These are phyloP conservation scores for Ficedula albicollis DNA, from an alignment of 2,797 vertebrate genomes.

Conservation along the genomic window DNA sequence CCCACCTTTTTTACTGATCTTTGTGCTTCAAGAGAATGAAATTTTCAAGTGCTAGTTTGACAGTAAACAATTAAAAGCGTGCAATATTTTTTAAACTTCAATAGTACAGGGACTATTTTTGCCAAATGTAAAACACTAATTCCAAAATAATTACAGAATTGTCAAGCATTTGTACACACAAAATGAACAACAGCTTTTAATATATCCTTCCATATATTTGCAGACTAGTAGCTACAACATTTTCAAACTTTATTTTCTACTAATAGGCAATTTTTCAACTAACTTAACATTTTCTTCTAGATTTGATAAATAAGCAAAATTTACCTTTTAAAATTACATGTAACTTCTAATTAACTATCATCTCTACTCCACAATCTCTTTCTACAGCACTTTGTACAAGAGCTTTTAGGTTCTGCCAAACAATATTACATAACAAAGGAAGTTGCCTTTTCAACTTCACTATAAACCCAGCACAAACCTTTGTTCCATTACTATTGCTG, in stretches of 20 bases:
- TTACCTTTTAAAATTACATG: not conserved
- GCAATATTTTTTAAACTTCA: not conserved
- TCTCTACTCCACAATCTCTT: not conserved
- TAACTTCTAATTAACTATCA: not conserved
- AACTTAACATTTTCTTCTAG: not conserved
- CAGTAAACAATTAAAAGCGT: not conserved
- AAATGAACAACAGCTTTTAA: not conserved
- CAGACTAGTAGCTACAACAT: not conserved
- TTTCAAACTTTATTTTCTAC: not conserved
- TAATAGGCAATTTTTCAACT: not conserved
- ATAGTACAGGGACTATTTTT: not conserved
- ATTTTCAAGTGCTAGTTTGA: not conserved
- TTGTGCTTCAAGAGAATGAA: not conserved
- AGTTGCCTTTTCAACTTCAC: not conserved
- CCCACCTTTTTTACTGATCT: not conserved
- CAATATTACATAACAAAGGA: not conserved
- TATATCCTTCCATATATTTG: not conserved
- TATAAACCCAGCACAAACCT: not conserved
- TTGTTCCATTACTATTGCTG: not conserved
- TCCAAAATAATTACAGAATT: not conserved
- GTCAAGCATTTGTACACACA: not conserved
- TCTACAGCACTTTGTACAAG: not conserved
- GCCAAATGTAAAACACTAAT: not conserved
- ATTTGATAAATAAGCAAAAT: not conserved
- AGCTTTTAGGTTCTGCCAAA: not conserved